Base-by-base conservation (phyloP, 1,140 invertebrate genomes). In the Scaptomyza graminum region DNA sequence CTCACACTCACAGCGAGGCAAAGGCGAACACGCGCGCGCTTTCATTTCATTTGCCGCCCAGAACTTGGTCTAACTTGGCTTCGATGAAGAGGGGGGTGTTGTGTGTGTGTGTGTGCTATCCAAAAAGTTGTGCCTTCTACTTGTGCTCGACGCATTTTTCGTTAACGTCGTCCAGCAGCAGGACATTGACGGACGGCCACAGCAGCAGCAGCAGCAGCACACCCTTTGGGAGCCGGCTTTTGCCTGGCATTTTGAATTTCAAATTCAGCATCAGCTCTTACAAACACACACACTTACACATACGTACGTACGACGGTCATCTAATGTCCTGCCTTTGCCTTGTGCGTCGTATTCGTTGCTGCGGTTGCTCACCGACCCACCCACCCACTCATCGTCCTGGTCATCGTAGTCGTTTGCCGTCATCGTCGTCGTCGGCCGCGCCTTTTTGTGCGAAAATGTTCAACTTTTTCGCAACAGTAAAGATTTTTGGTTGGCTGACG, bases 391-490 rank as follows among this genome's bases (percentile, higher is more conserved):
- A n/a, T 57, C 49, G 18, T 57, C 18, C 60, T 62, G 66, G 47
- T 55, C 74, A 41, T 49, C n/a, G 54, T 31, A 55, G 25, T 51
- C 37, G 16, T 28, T 41, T 47, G 22, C 34, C 57, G 61, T 67
- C 41, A 15, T 49, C 50, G 22, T 63, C 50, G 54, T 41, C 34
- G 56, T 37, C 60, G 66, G 79, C 83, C 83, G 83, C 83, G 83
- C 83, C 83, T 88, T 88, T 88, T 88, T 88, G 83, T 83, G 79
- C 83, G 83, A 83, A 88, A 89, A 83, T 88, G 84, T 76, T 76
- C 72, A 88, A 88, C 83, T 88, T 88, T 88, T 88, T 88, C 83
- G 83, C 81, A 88, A 88, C 84, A 89, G 83, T 88, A 89, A 88
- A 88, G 83, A 88, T 88, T 88, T 87, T 88, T 88, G 83, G 83